Conservation (phyloP, 1,140 invertebrate genomes). For the Drosophila sp. region DNA sequence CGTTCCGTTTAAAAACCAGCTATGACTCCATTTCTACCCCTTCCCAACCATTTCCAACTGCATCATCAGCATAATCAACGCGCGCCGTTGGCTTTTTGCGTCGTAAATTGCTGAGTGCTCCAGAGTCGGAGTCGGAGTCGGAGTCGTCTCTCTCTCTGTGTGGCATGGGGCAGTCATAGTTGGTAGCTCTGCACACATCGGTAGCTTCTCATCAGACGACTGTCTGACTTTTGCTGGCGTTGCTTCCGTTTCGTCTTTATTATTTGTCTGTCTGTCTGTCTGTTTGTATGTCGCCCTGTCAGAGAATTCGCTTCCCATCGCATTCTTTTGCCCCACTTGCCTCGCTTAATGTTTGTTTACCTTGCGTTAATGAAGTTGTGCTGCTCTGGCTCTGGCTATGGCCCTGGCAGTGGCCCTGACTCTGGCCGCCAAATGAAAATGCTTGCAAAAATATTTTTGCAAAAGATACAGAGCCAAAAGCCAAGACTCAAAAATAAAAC, state of each 20-base stretch:
- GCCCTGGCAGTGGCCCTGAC: slow-evolving; percentile 47
- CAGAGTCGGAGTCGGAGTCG: slow-evolving; percentile 31
- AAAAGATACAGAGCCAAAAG: slow-evolving; percentile 32
- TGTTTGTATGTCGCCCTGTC: slow-evolving; percentile 24
- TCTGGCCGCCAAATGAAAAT: slow-evolving; percentile 40
- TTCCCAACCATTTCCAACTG: slow-evolving; percentile 47
- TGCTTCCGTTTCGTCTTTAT: slow-evolving; percentile 78
- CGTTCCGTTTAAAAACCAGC: slow-evolving; percentile 18
- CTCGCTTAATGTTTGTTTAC: slow-evolving; percentile 80
- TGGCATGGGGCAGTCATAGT: slow-evolving; percentile 37
- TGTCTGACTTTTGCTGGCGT: slow-evolving; percentile 28
- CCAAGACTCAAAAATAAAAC: slow-evolving; percentile 12
- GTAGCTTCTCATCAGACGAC: slow-evolving; percentile 55
- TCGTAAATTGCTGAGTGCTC: slow-evolving; percentile 79
- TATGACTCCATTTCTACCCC: neutral
- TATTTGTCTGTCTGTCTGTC: slow-evolving; percentile 76
- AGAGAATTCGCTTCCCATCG: neutral
- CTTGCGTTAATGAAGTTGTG: slow-evolving; percentile 82
- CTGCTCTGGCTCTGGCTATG: slow-evolving; percentile 41
- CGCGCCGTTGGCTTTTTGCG: slow-evolving; percentile 76
- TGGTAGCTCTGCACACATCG: slow-evolving; percentile 2
- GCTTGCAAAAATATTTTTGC: slow-evolving; percentile 57
- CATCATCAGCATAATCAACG: slow-evolving; percentile 82
- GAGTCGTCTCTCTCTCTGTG: neutral
- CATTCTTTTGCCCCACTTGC: slow-evolving; percentile 4